Evolutionary conservation across 2,113 vertebrate genomes (phyloP).

Genomic region (Felis chaus): DNA sequence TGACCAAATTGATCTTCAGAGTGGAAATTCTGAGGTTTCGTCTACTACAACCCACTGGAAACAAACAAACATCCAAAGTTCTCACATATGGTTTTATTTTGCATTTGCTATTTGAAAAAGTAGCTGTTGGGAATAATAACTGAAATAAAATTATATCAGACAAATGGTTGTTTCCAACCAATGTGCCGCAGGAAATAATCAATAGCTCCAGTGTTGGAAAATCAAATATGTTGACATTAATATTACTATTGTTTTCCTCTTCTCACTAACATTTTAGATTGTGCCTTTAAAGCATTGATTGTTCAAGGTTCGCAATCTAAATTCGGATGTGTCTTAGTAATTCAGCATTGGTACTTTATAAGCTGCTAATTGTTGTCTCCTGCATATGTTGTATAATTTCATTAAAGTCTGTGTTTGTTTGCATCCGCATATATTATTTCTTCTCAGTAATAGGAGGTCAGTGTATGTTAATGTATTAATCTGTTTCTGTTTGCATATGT

Average conservation of each 20-base stretch:
- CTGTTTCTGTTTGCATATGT: constrained; percentile 56
- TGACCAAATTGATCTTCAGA: constrained; percentile 23
- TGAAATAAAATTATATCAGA: constrained; percentile 77
- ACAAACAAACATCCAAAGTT: constrained; percentile 22
- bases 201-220: constrained; percentile 71
- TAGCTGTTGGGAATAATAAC: constrained; percentile 77
- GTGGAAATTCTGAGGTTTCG: constrained; percentile 8
- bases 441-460: constrained; percentile 54
- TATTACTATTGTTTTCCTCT: constrained; percentile 74
- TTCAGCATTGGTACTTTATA: constrained; percentile 24
- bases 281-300: constrained; percentile 54
- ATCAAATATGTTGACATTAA: constrained; percentile 76
- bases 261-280: constrained; percentile 65
- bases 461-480: constrained; percentile 63
- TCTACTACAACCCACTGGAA: background rate
- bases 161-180: constrained; percentile 74
- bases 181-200: constrained; percentile 68
- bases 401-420: constrained; percentile 54
- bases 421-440: constrained; percentile 46
- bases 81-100: constrained; percentile 70
- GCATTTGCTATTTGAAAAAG: constrained; percentile 68
- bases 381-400: constrained; percentile 48
- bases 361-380: constrained; percentile 51
- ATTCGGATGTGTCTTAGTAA: constrained; percentile 52
- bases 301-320: constrained; percentile 54